Evolutionary conservation across 2,888 invertebrate genomes (phyloP), one percentile per base, ranked within the genome.

Genomic region (Calephelis perditalis): DNA sequence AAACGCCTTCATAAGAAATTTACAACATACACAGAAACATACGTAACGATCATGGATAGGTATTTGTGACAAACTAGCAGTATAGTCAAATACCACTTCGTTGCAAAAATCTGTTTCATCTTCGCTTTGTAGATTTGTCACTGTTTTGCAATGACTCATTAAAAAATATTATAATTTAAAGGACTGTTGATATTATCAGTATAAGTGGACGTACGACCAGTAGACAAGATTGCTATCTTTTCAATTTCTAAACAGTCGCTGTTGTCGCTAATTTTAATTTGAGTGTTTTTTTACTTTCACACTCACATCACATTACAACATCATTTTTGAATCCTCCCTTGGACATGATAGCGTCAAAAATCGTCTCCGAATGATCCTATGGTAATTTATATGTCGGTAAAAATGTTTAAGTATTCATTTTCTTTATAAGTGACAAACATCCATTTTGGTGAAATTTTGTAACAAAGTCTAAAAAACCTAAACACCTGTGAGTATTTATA

Each of bases 221-320:
- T 15, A 15, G 15, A 15, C 15, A 15, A n/a, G n/a, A n/a, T n/a
- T n/a, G n/a, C n/a, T n/a, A n/a, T n/a, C n/a, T n/a, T n/a, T n/a
- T n/a, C n/a, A n/a, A n/a, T n/a, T n/a, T n/a, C n/a, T n/a, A n/a
- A n/a, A n/a, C n/a, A n/a, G n/a, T n/a, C n/a, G n/a, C n/a, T n/a
- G n/a, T n/a, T n/a, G 45, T 45, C 45, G 45, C n/a, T 45, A 45
- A 45, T 45, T 45, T 45, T 45, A 45, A 45, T 45, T 45, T 45
- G 11, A 7, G 45, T n/a, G n/a, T n/a, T n/a, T 45, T 45, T 45
- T 45, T 11, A 45, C 45, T n/a, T 10, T n/a, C n/a, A n/a, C n/a
- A n/a, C n/a, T n/a, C n/a, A n/a, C n/a, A n/a, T n/a, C n/a, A n/a
- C n/a, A n/a, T n/a, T n/a, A n/a, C n/a, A 11, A n/a, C 11, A n/a